These are phyloP conservation scores for Dioctria linearis DNA, from an alignment of 2,888 invertebrate genomes.

Conservation along the genomic window DNA sequence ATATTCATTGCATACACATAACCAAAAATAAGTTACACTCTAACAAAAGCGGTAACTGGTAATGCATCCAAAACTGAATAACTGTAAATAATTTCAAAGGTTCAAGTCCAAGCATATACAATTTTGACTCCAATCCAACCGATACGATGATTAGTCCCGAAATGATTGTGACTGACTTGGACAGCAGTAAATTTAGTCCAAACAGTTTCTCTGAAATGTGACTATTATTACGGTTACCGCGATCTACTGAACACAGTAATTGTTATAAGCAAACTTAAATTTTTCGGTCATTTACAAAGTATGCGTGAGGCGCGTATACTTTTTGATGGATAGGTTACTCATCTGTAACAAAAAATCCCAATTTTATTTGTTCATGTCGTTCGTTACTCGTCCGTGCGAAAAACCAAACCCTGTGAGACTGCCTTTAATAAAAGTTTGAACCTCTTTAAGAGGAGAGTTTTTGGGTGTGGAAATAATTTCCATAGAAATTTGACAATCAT, in stretches of 20 bases:
- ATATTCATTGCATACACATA: too few relatives aligned
- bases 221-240: constrained; percentile 46
- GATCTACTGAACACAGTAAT: constrained; percentile 43
- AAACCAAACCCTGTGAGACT: neutral
- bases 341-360: constrained; percentile 9
- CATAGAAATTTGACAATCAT: neutral
- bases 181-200: neutral
- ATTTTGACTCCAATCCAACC: neutral
- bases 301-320: neutral
- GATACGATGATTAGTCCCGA: neutral
- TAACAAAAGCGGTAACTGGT: too few relatives aligned
- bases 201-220: neutral
- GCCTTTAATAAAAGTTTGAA: neutral
- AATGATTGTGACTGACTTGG: neutral
- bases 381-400: neutral
- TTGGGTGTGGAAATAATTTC: neutral
- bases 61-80: too few relatives aligned
- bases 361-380: neutral
- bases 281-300: constrained; percentile 10
- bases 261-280: constrained; percentile 4
- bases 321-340: neutral
- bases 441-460: neutral
- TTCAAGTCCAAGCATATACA: too few relatives aligned
- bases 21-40: too few relatives aligned
- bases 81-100: too few relatives aligned